Evolutionary conservation across 2,797 vertebrate species (phyloP).

Genomic region (Spheniscus humboldti): DNA sequence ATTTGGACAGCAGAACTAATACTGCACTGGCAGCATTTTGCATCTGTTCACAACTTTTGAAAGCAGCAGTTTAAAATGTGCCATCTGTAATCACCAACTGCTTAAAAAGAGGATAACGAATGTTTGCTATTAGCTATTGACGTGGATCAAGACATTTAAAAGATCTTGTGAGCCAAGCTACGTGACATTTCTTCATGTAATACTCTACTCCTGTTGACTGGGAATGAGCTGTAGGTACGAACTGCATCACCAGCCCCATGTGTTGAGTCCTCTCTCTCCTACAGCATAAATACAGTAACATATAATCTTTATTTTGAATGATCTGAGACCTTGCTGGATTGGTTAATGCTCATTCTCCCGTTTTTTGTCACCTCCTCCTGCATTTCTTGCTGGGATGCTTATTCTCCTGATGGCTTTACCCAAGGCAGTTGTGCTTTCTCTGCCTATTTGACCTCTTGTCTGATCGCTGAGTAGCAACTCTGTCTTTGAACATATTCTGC

Average conservation of each 20-base stretch:
- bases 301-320: neutral
- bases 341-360: neutral
- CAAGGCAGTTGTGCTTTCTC: neutral
- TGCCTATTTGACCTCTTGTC: neutral
- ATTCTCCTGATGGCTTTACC: neutral
- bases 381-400: neutral
- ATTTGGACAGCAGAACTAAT: neutral
- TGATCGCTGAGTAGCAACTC: neutral
- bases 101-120: neutral
- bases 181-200: neutral
- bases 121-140: neutral
- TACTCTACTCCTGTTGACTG: neutral
- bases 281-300: neutral
- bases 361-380: neutral
- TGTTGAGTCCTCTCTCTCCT: neutral
- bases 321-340: neutral
- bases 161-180: neutral
- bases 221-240: neutral
- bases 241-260: neutral
- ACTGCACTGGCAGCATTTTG: neutral
- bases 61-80: neutral
- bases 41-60: neutral
- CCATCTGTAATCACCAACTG: slow-evolving; percentile 29
- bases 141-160: neutral
- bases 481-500: neutral